phyloP scores from a whole-genome alignment of 1,140 invertebrate species.

The Neelides sp. region DNA sequence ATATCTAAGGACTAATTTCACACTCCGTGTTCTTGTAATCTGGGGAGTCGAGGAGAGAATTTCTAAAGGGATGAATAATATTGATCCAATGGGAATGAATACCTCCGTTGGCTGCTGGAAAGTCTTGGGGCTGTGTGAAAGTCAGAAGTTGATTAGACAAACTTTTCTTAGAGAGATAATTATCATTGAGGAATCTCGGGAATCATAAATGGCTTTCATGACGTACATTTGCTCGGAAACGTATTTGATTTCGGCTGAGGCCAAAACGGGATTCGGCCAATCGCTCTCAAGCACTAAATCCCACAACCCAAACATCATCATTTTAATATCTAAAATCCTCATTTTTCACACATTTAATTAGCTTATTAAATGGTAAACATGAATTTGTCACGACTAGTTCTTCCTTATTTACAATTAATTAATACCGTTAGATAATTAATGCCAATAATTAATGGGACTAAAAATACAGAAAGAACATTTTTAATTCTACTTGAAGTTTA shows the following conservation, averaged over 20 bases:
- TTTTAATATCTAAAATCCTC: too few species aligned
- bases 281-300: slow-evolving; percentile 46
- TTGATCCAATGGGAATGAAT: too few species aligned
- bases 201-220: slow-evolving; percentile 2
- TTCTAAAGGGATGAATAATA: too few species aligned
- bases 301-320: slow-evolving; percentile 3
- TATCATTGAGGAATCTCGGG: not conserved
- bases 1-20: too few species aligned
- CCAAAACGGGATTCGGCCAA: slow-evolving; percentile 41
- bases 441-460: not conserved
- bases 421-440: not conserved
- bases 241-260: slow-evolving; percentile 45
- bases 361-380: too few species aligned
- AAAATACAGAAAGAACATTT: too few species aligned
- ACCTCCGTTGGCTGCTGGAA: slow-evolving; percentile 28
- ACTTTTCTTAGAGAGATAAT: slow-evolving; percentile 8
- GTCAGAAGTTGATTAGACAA: slow-evolving; percentile 12
- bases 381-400: not conserved
- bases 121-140: slow-evolving; percentile 29
- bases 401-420: not conserved
- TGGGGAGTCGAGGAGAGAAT: too few species aligned
- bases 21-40: too few species aligned
- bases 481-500: too few species aligned
- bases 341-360: too few species aligned
- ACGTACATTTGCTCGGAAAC: slow-evolving; percentile 48